phyloP scores from a whole-genome alignment of 2,797 vertebrate genomes.

The Cossypha dichroa region DNA sequence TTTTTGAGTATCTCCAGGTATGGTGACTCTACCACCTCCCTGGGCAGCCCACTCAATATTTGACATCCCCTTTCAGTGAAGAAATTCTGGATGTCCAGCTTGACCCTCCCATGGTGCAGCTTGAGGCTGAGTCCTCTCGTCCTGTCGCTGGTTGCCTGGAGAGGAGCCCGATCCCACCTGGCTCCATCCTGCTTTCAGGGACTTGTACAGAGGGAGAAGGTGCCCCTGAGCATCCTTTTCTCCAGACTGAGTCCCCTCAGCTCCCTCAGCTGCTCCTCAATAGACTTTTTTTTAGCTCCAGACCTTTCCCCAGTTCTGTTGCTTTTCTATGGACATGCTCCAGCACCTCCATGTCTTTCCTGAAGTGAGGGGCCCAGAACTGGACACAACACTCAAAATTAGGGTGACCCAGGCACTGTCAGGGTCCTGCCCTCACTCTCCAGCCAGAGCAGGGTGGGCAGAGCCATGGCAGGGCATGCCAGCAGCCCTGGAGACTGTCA shows the following conservation, averaged over 20 bases:
- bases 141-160: accelerated
- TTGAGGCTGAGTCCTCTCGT: accelerated
- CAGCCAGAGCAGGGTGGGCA: background rate
- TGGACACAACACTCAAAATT: background rate
- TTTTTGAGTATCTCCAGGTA: background rate
- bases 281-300: background rate
- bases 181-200: background rate
- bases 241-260: background rate
- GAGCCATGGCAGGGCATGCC: background rate
- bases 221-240: background rate
- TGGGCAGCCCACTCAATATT: background rate
- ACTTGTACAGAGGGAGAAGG: background rate
- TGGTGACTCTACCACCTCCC: background rate
- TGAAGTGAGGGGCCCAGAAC: background rate
- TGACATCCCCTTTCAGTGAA: background rate
- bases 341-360: background rate
- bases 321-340: background rate
- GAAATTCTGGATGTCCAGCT: background rate
- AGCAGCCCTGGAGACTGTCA: background rate
- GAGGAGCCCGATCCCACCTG: accelerated
- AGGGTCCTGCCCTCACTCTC: background rate
- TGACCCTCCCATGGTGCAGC: background rate
- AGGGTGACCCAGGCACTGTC: accelerated
- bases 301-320: background rate
- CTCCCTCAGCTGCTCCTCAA: background rate